Percentiles rank a stretch among this genome's conserved stretches.
Conservation (phyloP, 2,113 vertebrate genomes). For the Egretta garzetta region DNA sequence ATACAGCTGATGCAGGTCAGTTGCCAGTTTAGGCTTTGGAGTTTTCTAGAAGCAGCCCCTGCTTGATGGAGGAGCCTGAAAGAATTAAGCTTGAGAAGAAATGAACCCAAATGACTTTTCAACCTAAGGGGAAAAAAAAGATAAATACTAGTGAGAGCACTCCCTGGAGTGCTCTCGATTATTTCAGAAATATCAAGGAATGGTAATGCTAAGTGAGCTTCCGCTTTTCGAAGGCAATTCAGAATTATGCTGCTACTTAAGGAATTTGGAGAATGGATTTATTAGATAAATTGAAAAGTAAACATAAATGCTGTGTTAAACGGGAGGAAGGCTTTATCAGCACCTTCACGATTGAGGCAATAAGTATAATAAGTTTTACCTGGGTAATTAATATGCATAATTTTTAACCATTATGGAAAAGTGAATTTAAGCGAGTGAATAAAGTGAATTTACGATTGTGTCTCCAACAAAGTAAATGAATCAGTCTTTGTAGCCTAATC, state of each 20-base stretch:
- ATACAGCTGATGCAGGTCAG: not conserved
- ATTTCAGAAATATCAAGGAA: not conserved
- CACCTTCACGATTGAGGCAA: not conserved
- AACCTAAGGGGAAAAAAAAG: fast-evolving
- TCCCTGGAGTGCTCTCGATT: not conserved
- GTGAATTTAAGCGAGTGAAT: not conserved
- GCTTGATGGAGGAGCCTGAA: not conserved
- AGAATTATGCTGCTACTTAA: not conserved
- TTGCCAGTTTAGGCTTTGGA: not conserved
- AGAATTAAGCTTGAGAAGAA: not conserved
- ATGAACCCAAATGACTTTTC: not conserved
- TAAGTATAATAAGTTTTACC: not conserved
- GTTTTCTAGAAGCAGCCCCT: not conserved
- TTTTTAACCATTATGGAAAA: not conserved
- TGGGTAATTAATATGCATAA: not conserved
- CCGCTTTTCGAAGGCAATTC: not conserved
- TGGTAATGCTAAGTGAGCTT: not conserved
- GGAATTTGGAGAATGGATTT: not conserved
- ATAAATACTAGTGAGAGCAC: not conserved
- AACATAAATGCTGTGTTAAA: not conserved
- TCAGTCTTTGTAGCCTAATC: not conserved
- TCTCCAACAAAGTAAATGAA: not conserved
- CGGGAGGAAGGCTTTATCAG: not conserved
- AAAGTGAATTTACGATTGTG: not conserved
- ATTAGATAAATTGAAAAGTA: not conserved